Evolutionary conservation across 2,797 vertebrate genomes (phyloP), one percentile per base, ranked within the genome.

Genomic region (Cirrhinus molitorella): DNA sequence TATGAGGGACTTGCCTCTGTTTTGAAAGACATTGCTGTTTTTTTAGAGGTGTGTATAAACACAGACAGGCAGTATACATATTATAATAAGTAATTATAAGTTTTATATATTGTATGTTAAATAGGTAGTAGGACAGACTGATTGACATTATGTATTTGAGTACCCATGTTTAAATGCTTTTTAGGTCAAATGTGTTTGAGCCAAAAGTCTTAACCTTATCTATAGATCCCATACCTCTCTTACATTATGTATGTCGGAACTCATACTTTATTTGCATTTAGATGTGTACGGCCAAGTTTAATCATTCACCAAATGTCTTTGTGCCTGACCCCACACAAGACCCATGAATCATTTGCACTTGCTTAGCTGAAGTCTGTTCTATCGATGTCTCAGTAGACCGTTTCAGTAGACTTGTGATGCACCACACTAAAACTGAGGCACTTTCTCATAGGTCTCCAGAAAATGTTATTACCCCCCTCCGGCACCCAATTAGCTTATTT

Each of bases 251-350:
- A 67, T 23, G 17, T 31, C 47, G n/a, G 28, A 51, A 57, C 57
- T 63, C 57, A 5, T 45, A 11, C 55, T 61, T 16, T 14, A 11
- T 49, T 78, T 51, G 25, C 19, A 79, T 77, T 63, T 77, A 63
- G 70, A 84, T 87, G 87, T 93, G 92, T 92, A 92, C 34, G 0
- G 31, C 31, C 31, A 19, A 12, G 8, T 53, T 80, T 78, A 78
- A 65, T 34, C 17, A 80, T 70, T 80, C 66, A 70, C 49, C 37
- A 21, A 45, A 70, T 55, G 17, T 57, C 7, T 70, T 43, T 68
- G 51, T 45, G 51, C 66, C 11, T 43, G 66, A 70, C 63, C 31
- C 10, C 59, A 40, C 25, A 25, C 63, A 55, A 61, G 83, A 40
- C 31, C 25, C 37, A 14, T 17, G 82, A 83, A 59, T 78, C 23